Evolutionary conservation across 2,113 vertebrate species (phyloP).

Genomic region (Equus quagga): DNA sequence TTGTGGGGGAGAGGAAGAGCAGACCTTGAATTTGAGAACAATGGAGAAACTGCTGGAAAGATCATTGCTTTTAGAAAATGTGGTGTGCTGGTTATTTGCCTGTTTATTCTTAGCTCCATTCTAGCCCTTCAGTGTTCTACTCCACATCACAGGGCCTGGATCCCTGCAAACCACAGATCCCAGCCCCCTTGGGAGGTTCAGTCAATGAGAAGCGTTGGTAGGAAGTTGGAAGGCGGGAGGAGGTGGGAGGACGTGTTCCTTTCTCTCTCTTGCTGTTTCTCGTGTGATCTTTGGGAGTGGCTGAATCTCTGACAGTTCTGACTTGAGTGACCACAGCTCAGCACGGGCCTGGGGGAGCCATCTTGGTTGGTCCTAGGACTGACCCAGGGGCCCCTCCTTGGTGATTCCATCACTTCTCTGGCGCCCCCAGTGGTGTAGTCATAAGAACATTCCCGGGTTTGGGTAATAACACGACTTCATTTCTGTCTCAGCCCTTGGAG

Average conservation of each 20-base stretch:
- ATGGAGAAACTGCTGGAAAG: neutral
- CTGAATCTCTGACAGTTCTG: neutral
- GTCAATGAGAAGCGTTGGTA: neutral
- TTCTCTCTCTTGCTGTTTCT: neutral
- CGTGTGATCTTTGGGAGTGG: neutral
- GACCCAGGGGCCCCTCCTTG: neutral
- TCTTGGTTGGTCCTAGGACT: neutral
- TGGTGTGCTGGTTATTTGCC: neutral
- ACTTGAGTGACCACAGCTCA: neutral
- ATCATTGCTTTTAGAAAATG: neutral
- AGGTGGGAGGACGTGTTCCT: neutral
- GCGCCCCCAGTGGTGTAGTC: neutral
- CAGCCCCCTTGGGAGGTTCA: neutral
- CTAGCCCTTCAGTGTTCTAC: neutral
- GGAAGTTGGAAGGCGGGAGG: neutral
- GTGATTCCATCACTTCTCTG: neutral
- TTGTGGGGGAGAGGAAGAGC: neutral
- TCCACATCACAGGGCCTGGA: neutral
- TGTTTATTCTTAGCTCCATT: neutral
- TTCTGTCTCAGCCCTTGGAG: neutral
- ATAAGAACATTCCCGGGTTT: neutral
- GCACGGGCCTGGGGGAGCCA: neutral
- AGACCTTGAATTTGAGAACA: neutral
- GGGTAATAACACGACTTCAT: neutral
- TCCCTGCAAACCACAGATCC: neutral